Evolutionary conservation across 2,888 invertebrate genomes (phyloP), one percentile per base, ranked within the genome.

Genomic region (Drosophila meridiana): DNA sequence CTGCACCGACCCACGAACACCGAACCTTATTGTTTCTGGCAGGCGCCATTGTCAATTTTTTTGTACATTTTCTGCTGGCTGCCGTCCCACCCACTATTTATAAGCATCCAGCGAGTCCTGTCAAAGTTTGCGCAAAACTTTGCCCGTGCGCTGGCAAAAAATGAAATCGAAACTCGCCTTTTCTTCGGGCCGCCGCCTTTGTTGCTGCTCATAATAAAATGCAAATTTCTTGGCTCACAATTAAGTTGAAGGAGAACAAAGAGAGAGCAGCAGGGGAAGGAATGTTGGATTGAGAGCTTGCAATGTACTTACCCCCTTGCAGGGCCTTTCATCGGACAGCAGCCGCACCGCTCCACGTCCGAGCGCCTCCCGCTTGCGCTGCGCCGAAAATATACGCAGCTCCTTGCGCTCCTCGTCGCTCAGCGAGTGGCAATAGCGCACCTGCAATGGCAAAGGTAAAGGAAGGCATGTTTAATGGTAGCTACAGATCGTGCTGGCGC

Each of bases 371-470:
- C 98, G 94, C 93, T 99, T 99, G 91, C 99, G 94, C 94, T 98
- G 98, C 28, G 97, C 96, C 84, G 97, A 98, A 94, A 99, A 99
- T 92, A 98, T 95, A 79, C 98, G 94, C 87, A 99, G 94, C 93
- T 99, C 99, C 93, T 98, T 97, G 83, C 97, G 95, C 93, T 99
- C 99, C 92, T 98, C 98, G 89, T 98, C 98, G 69, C 96, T 96
- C 81, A 99, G 94, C 76, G 97, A 96, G 94, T 98, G 98, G 94
- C 99, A 99, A 94, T 99, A 99, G 75, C 98, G 96, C 66, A 98
- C 98, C 95, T 95, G 94, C 83, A 65, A 76, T 26, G 45, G 28
- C 0, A 36, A 28, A 38, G 36, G 36, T 53, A 36, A 26, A 53
- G 36, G 26, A 7, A 66, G 63, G 34, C 40, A 47, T 42, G 34